Base-by-base conservation (phyloP, 2,888 invertebrate genomes). In the Xylophagus ater region DNA sequence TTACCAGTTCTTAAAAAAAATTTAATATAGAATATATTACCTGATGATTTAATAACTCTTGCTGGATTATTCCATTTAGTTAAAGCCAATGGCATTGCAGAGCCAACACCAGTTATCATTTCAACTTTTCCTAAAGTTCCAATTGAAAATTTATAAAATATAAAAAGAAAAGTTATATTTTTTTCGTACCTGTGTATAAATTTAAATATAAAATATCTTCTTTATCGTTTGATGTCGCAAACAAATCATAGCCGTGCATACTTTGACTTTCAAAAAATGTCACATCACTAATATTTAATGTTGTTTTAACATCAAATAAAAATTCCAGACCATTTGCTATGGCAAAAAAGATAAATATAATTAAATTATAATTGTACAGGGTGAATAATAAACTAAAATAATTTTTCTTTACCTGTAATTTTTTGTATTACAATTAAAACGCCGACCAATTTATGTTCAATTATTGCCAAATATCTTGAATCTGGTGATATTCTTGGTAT, bases 101-200 rank as follows among this genome's bases (percentile, higher is more conserved):
- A 70, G 8, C 77, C 78, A 34, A 78, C 76, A 45, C 82, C 81
- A 25, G 79, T 78, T 49, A 83, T 78, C 67, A 80, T 78, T 58
- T 81, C 81, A 28, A 82, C 80, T 70, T 81, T 80, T 15, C 78
- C 78, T 74, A 60, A n/a, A n/a, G n/a, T n/a, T n/a, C n/a, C n/a
- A n/a, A n/a, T n/a, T n/a, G n/a, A 14, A 48, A 57, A 44, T 21
- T 7, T 23, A 26, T 25, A 36, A 33, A 40, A 37, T 30, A 35
- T 28, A 24, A 34, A 21, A 42, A 34, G 31, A 37, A 33, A 7
- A 34, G 9, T 28, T 33, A 29, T 7, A 34, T 23, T 21, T 10
- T 12, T 12, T 18, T 18, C 47, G 59, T 61, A 69, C 80, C 80
- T 51, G 77, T 74, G 21, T 74, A 67, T 43, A 83, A 68, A 57